phyloP scores from a whole-genome alignment of 92 coral and sea anemone genomes.

The Plumapathes pennacea region DNA sequence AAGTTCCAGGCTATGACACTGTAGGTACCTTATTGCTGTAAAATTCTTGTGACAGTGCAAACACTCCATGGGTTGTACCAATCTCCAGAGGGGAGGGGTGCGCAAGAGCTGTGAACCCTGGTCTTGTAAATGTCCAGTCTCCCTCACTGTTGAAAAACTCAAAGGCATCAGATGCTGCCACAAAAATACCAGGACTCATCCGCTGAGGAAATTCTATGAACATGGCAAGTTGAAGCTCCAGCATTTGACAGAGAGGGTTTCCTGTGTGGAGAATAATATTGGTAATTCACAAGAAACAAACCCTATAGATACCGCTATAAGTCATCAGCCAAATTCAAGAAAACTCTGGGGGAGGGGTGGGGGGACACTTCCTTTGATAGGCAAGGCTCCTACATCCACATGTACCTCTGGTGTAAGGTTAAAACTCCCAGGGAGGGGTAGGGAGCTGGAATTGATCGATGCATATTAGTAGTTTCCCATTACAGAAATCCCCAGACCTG shows the following conservation, averaged over 20 bases:
- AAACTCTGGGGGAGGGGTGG: too few relatives aligned
- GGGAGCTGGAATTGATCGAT: background rate
- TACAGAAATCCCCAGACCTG: background rate
- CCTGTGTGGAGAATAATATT: too few relatives aligned
- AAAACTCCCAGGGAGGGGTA: too few relatives aligned
- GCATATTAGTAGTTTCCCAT: background rate
- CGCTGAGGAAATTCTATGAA: conserved; percentile 77
- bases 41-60: too few relatives aligned
- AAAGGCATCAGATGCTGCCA: conserved; percentile 83
- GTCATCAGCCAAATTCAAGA: too few relatives aligned
- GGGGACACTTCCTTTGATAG: too few relatives aligned
- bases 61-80: conserved; percentile 98
- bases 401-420: too few relatives aligned
- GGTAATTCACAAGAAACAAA: too few relatives aligned
- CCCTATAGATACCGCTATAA: too few relatives aligned
- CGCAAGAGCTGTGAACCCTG: conserved; percentile 95
- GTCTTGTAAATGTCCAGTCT: conserved; percentile 61
- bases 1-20: too few relatives aligned
- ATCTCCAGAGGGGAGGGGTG: conserved; percentile 92
- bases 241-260: conserved; percentile 88
- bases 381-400: too few relatives aligned
- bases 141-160: conserved; percentile 80
- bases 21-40: too few relatives aligned
- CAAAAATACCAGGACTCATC: conserved; percentile 89
- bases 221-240: conserved; percentile 82